Percentiles rank a stretch among this genome's conserved stretches.
phyloP scores from a whole-genome alignment of 2,797 vertebrate genomes.

The Odontamblyopus lacepedii region DNA sequence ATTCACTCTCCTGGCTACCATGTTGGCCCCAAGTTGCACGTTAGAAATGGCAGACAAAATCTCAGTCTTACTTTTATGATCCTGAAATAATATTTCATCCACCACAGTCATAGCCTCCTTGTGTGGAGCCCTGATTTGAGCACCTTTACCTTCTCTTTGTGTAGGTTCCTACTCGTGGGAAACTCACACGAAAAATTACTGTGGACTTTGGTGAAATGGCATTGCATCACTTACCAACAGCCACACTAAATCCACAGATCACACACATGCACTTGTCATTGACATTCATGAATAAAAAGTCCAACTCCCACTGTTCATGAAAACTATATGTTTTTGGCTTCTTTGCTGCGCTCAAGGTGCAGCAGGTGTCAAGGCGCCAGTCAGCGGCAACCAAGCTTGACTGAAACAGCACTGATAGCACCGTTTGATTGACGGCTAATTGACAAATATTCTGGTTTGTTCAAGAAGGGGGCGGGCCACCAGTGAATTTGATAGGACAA shows the following conservation, averaged over 20 bases:
- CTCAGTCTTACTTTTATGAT: too few relatives aligned
- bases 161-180: neutral
- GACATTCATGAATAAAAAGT: neutral
- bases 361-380: neutral
- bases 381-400: neutral
- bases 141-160: slow-evolving; percentile 4
- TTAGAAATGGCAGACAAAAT: too few relatives aligned
- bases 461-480: too few relatives aligned
- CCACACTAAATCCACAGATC: neutral
- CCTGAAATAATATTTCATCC: too few relatives aligned
- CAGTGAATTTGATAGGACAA: too few relatives aligned
- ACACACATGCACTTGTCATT: neutral
- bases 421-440: neutral
- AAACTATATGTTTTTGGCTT: neutral
- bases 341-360: neutral
- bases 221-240: too few relatives aligned
- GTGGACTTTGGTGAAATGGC: neutral
- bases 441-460: neutral
- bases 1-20: too few relatives aligned
- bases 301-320: neutral
- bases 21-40: too few relatives aligned
- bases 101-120: too few relatives aligned
- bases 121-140: neutral
- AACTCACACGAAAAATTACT: neutral
- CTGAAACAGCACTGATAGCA: neutral